Evolutionary conservation across 2,797 vertebrate species (phyloP), one percentile per base, ranked within the genome.

Genomic region (Lates japonicus): DNA sequence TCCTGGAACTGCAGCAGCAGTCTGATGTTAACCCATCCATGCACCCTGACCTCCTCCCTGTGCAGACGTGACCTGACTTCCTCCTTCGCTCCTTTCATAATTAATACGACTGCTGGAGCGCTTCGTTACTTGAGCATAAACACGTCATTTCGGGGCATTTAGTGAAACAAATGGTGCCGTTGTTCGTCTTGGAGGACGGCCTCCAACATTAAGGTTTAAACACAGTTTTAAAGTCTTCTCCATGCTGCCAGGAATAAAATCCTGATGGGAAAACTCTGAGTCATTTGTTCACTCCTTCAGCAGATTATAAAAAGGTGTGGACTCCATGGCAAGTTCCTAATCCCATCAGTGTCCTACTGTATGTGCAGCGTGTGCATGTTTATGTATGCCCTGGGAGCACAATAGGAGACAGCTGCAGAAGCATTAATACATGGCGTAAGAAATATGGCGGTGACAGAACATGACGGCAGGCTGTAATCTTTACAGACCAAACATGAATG

Each of bases 381-480:
- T 58, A 33, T 71, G 44, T 20, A 25, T 65, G 42, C 7, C 44
- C 5, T 1, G 11, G 11, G 9, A 29, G 35, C 31, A 58, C 22
- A 49, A 60, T 13, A 35, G 55, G 42, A 76, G 31, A 58, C 25
- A n/a, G 8, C 63, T 46, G 10, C 41, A 76, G 42, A 31, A 54
- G 68, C 48, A 57, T 16, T 67, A 41, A 67, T 61, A 54, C 59
- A 69, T 72, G 25, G 31, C 1, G 17, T 46, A 74, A 63, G 22
- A 72, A 44, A 76, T 49, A 57, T 35, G 39, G 16, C 22, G 12
- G 4, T 59, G 60, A 70, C 22, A 46, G 42, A 60, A 77, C 42
- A 77, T 17, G 67, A 67, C 59, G 74, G 54, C 67, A 60, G 71
- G 19, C 4, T 85, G n/a, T 81, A 71, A 88, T 86, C 78, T 89